Percentiles rank a stretch among this genome's conserved stretches.
Evolutionary conservation across 2,797 vertebrate species (phyloP).

Genomic region (Pteronotus mesoamericanus): DNA sequence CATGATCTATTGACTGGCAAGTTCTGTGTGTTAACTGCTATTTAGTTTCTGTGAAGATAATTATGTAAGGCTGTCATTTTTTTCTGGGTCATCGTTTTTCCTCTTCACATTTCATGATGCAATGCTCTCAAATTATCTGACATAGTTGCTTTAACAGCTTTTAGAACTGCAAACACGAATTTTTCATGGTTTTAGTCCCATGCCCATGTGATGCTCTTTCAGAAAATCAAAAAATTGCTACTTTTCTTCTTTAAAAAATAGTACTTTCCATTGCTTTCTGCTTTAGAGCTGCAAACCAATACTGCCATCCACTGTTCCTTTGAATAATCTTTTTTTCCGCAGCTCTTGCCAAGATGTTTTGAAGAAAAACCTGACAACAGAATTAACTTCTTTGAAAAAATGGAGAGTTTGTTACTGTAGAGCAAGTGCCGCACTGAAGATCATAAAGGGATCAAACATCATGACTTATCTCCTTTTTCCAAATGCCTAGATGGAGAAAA

Average conservation of each 20-base stretch:
- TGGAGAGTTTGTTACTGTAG: neutral
- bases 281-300: constrained; percentile 72
- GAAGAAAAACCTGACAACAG: constrained; percentile 46
- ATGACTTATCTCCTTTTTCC: constrained; percentile 14
- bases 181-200: neutral
- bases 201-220: neutral
- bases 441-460: constrained; percentile 27
- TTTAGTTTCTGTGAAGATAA: neutral
- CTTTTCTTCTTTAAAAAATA: constrained; percentile 35
- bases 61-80: neutral
- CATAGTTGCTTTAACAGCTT: neutral
- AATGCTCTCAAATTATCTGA: neutral
- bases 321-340: constrained; percentile 63
- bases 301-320: constrained; percentile 78
- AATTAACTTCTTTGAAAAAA: constrained; percentile 47
- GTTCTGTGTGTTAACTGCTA: neutral
- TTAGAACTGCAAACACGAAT: neutral
- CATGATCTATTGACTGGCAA: neutral
- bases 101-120: neutral
- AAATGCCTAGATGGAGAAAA: constrained; percentile 19
- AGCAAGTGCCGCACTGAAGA: neutral
- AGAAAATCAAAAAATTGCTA: neutral
- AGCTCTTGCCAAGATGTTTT: constrained; percentile 44
- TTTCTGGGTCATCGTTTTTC: neutral
- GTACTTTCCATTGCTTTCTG: constrained; percentile 44